phyloP scores from a whole-genome alignment of 2,888 invertebrate genomes.

The Platerodrilus igneus region DNA sequence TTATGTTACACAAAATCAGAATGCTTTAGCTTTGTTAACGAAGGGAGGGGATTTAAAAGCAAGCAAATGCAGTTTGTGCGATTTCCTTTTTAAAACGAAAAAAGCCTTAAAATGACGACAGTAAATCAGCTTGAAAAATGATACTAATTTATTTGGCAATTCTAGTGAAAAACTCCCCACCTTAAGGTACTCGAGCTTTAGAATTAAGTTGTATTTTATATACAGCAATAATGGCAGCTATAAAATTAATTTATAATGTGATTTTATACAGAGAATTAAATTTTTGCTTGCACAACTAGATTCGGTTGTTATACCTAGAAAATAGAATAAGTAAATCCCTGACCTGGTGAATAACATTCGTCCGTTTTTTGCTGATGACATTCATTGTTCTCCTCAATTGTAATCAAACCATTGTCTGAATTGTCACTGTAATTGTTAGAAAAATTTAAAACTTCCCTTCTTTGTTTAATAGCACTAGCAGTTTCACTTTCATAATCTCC shows the following conservation, averaged over 20 bases:
- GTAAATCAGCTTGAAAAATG: conserved; percentile 45
- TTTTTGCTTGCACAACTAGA: too few species aligned
- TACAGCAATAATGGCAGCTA: too few species aligned
- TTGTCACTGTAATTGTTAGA: too few species aligned
- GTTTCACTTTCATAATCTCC: too few species aligned
- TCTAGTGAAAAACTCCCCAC: conserved; percentile 40
- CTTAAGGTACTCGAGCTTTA: conserved; percentile 30
- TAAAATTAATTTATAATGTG: too few species aligned
- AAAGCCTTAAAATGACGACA: conserved; percentile 41
- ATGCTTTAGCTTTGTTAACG: too few species aligned
- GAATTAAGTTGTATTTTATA: conserved; percentile 39
- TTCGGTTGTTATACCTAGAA: background rate
- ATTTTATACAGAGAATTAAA: too few species aligned
- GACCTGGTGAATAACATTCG: conserved; percentile 6
- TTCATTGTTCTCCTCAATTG: background rate
- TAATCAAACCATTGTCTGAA: too few species aligned
- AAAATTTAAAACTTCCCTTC: too few species aligned
- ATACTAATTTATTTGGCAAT: conserved; percentile 45
- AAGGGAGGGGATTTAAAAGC: conserved; percentile 31
- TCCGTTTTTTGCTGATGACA: background rate
- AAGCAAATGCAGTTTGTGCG: conserved; percentile 34
- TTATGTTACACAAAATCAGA: too few species aligned
- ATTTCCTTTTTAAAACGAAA: conserved; percentile 33
- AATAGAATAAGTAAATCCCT: conserved; percentile 5
- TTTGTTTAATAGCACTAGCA: too few species aligned